Percentiles rank a stretch among this genome's conserved stretches.
Evolutionary conservation across 2,113 vertebrate genomes (phyloP).

Genomic region (Ictalurus punctatus): DNA sequence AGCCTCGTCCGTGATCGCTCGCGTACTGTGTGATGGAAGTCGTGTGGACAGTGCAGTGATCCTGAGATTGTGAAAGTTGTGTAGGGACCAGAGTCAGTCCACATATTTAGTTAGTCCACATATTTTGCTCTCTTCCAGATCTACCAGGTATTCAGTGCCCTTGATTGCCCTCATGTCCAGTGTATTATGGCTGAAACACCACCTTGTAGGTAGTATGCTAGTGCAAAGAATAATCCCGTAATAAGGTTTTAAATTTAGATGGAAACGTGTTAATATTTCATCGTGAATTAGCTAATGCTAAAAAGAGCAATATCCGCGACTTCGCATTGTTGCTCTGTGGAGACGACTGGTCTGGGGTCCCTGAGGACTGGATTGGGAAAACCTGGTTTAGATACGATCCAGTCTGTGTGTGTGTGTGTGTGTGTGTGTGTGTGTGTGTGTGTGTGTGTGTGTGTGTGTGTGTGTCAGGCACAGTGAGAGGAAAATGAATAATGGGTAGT

Average conservation of each 20-base stretch:
- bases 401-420: background rate
- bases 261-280: background rate
- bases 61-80: background rate
- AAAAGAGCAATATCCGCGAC: background rate
- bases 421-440: background rate
- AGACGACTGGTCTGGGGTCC: background rate
- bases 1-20: background rate
- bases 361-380: background rate
- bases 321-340: background rate
- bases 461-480: background rate
- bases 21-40: background rate
- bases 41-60: background rate
- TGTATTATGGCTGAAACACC: background rate
- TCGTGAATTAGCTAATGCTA: background rate
- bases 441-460: background rate
- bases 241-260: background rate
- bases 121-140: background rate
- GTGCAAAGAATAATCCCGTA: background rate
- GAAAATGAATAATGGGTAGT: constrained; percentile 21
- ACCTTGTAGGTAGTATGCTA: background rate
- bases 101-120: background rate
- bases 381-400: background rate
- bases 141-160: background rate
- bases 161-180: background rate
- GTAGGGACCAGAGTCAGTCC: background rate